Base-by-base conservation (phyloP, 1,140 invertebrate genomes). In the Hyles vespertilio region DNA sequence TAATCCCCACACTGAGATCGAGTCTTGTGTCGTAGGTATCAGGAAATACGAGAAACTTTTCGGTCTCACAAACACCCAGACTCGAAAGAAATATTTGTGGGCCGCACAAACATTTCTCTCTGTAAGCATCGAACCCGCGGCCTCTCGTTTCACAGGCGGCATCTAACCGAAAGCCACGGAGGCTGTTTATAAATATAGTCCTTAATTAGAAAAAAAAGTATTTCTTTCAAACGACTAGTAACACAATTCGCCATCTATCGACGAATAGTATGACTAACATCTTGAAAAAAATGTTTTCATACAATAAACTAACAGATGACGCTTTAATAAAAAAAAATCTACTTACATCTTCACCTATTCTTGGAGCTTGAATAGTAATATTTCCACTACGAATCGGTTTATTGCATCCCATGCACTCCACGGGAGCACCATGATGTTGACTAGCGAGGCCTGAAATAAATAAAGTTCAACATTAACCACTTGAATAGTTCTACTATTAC, bases 351-450 rank as follows among this genome's bases (percentile, higher is more conserved):
- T 91, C 90, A 34, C 85, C 81, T 52, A 91, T 89, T 59, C 90
- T 82, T 36, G 90, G 90, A 8, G 91, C 91, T 59, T 89, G 89
- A 56, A 91, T 82, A 56, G 84, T 78, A 63, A 92, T 83, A 57
- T 89, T 90, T 12, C 91, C 90, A 60, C 82, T 88, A 52, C 80
- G 77, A 61, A 92, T 91, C 56, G 86, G 74, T 56, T 91, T 89
- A 72, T 86, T 81, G 63, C 91, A 91, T 58, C 90, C 87, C 67
- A 87, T 81, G 67, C 91, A 91, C 49, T 90, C 82, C 36, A 74
- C 51, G 32, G 82, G 63, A 12, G 69, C 58, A 47, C 76, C 80
- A 61, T 81, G 78, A 67, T 85, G 79, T 67, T 86, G 82, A 63
- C 74, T 70, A 49, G 82, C 85, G 49, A 83, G 56, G 72, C 85